phyloP scores from a whole-genome alignment of 2,113 vertebrate species.

The Carassius carassius region DNA sequence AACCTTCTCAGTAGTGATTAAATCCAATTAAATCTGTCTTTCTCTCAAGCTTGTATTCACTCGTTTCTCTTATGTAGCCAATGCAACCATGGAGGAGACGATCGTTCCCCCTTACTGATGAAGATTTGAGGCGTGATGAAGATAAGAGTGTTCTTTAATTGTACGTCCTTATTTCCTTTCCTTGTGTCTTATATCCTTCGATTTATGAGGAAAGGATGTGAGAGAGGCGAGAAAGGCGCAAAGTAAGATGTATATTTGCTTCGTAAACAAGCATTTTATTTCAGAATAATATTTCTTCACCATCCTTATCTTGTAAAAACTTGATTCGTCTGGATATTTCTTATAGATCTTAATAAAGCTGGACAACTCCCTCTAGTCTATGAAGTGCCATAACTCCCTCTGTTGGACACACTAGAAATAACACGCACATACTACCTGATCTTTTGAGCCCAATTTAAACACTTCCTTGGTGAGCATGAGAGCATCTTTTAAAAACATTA shows the following conservation, averaged over 20 bases:
- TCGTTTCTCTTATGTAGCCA: conserved; percentile 25
- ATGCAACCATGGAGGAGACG: conserved; percentile 76
- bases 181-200: not conserved
- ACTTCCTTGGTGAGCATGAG: not conserved
- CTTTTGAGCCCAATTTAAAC: not conserved
- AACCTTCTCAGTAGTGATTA: not conserved
- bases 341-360: not conserved
- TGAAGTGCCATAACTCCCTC: conserved; percentile 21
- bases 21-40: not conserved
- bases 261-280: not conserved
- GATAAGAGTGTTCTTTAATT: not conserved
- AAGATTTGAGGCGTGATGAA: conserved; percentile 68
- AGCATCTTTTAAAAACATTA: not conserved
- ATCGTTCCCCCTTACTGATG: conserved; percentile 74
- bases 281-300: not conserved
- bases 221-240: not conserved
- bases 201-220: not conserved
- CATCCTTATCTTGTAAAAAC: not conserved
- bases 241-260: not conserved
- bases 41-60: not conserved
- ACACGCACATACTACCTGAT: not conserved
- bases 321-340: not conserved
- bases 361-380: not conserved
- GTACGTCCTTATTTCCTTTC: not conserved
- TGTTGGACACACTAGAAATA: conserved; percentile 23